A percentile compares a stretch with the other conserved stretches of the same genome.
Evolutionary conservation across 2,888 invertebrate genomes (phyloP).

Genomic region (Cylloceria caligata): DNA sequence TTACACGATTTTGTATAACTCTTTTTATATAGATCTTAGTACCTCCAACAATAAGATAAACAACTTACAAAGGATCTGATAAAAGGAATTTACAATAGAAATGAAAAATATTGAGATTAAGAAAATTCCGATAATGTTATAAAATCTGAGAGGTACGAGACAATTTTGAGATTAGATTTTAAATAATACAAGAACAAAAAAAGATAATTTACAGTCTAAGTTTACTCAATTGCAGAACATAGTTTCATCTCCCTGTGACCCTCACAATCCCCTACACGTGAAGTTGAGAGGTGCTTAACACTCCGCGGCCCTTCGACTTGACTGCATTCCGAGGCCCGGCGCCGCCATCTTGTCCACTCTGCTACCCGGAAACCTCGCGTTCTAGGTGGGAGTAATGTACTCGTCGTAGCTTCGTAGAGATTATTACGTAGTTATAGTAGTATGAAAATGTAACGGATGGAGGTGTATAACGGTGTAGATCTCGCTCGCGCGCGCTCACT

Average conservation of each 20-base stretch:
- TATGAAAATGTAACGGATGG: conserved; percentile 68
- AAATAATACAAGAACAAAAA: no score
- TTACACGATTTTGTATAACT: no score
- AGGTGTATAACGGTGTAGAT: conserved; percentile 67
- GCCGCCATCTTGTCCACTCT: conserved; percentile 46
- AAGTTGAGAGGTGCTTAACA: conserved; percentile 40
- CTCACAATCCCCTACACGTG: neutral
- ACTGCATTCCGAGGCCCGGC: conserved; percentile 16
- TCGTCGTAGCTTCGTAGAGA: conserved; percentile 52
- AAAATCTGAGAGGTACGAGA: no score
- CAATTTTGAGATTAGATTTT: no score
- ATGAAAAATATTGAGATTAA: neutral
- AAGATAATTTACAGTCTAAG: no score
- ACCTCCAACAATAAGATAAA: no score
- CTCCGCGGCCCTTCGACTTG: conserved; percentile 20
- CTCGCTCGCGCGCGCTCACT: conserved; percentile 52
- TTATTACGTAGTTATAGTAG: conserved; percentile 63
- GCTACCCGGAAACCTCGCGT: conserved; percentile 61
- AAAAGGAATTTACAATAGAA: neutral
- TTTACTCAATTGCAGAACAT: neutral
- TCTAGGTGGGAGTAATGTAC: conserved; percentile 54
- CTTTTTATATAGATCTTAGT: no score
- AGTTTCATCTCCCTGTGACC: conserved; percentile 7
- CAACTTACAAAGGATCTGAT: no score
- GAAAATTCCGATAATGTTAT: neutral